Conservation (phyloP, 1,140 invertebrate genomes). For the Hypothenemus hampei region DNA sequence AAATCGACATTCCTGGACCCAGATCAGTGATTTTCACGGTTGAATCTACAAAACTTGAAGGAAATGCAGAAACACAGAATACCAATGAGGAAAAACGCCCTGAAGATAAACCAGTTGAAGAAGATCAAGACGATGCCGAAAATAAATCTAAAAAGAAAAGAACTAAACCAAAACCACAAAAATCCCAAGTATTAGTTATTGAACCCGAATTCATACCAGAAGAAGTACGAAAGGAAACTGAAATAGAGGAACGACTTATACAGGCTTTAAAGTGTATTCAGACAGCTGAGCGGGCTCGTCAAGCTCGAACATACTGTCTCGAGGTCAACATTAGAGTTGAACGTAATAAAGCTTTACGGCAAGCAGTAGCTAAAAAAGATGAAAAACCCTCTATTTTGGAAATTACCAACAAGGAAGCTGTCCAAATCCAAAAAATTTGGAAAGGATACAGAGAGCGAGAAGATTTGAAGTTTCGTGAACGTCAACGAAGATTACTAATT, state of each 20-base stretch:
- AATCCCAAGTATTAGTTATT: not conserved
- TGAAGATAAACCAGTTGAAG: no score
- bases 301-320: constrained; percentile 49
- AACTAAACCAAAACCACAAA: not conserved
- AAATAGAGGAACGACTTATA: not conserved
- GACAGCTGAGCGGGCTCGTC: constrained; percentile 49
- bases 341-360: constrained; percentile 13
- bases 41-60: constrained; percentile 1
- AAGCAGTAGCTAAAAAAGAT: constrained; percentile 22
- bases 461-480: constrained; percentile 38
- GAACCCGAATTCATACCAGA: not conserved
- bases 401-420: constrained; percentile 39
- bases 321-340: constrained; percentile 37
- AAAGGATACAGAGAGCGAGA: constrained; percentile 42
- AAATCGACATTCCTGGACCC: not conserved
- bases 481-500: constrained; percentile 45
- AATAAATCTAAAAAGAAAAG: not conserved
- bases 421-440: constrained; percentile 50
- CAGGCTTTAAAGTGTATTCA: not conserved
- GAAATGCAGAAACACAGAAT: constrained; percentile 13
- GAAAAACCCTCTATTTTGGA: not conserved
- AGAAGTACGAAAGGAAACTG: not conserved
- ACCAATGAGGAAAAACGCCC: constrained; percentile 6
- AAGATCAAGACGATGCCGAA: no score
- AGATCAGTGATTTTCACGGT: constrained; percentile 1